These are phyloP conservation scores for Coendou prehensilis DNA, from an alignment of 2,797 vertebrate genomes.

Conservation along the genomic window DNA sequence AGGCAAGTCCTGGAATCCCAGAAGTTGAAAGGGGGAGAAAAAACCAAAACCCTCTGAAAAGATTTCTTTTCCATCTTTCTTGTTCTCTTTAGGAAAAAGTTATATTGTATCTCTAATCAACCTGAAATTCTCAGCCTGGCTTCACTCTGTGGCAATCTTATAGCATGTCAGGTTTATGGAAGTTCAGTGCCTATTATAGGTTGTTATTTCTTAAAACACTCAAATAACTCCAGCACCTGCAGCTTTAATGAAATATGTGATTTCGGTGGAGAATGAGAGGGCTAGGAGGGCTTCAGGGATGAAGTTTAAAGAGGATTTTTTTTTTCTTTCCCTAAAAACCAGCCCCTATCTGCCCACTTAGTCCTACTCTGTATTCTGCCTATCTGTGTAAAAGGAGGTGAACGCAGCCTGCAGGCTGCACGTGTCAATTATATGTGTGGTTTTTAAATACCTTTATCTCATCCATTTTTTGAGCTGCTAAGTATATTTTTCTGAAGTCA, in stretches of 20 bases:
- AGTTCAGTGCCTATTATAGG: constrained; percentile 73
- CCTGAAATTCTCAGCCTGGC: constrained; percentile 74
- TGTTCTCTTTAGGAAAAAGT: constrained; percentile 76
- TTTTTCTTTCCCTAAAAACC: constrained; percentile 5
- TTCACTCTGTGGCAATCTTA: constrained; percentile 80
- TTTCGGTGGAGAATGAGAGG: constrained; percentile 68
- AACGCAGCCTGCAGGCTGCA: neutral
- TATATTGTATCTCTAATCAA: constrained; percentile 75
- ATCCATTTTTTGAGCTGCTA: neutral
- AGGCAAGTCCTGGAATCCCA: constrained; percentile 65
- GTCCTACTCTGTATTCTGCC: neutral
- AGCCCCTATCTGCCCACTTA: constrained; percentile 6
- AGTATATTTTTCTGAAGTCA: constrained; percentile 35
- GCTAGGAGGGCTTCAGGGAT: constrained; percentile 67
- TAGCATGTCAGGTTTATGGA: constrained; percentile 64
- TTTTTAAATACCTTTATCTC: neutral
- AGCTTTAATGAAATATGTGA: constrained; percentile 74
- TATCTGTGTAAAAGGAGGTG: constrained; percentile 48
- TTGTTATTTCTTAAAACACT: constrained; percentile 80
- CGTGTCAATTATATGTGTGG: neutral
- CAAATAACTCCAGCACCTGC: constrained; percentile 84
- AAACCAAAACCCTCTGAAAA: constrained; percentile 47
- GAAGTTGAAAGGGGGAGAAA: neutral
- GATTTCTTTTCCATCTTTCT: constrained; percentile 61
- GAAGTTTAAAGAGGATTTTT: neutral